Percentiles rank a stretch among this genome's conserved stretches.
Evolutionary conservation across 2,797 vertebrate genomes (phyloP).

Genomic region (Brotula barbata): DNA sequence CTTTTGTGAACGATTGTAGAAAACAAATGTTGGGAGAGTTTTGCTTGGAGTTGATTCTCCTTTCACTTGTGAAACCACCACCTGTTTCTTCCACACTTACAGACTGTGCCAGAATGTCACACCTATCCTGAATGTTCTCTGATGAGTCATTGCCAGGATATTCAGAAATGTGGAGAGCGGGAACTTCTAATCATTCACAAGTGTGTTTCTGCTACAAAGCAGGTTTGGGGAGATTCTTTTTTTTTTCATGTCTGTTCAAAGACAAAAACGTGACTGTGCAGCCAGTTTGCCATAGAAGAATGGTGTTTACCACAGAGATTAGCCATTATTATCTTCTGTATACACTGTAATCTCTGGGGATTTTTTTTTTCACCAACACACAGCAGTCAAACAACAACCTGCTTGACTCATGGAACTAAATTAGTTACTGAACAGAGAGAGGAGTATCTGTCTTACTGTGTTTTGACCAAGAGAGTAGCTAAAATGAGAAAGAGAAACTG

Average conservation of each 20-base stretch:
- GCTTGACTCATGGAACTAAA: conserved; percentile 3
- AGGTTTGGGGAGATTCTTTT: conserved; percentile 17
- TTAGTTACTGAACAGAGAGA: conserved; percentile 8
- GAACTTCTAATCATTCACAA: conserved; percentile 54
- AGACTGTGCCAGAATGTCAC: conserved; percentile 41
- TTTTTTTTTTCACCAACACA: neutral
- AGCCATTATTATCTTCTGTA: neutral
- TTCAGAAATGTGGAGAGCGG: conserved; percentile 28
- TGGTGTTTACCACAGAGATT: neutral
- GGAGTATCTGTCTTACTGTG: too few species aligned
- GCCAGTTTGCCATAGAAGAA: too few species aligned
- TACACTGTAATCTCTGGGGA: neutral
- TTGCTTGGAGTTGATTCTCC: neutral
- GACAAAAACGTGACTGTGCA: too few species aligned
- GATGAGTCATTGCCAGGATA: conserved; percentile 44
- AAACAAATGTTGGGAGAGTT: neutral
- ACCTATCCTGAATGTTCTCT: conserved; percentile 36
- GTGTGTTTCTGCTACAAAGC: conserved; percentile 5
- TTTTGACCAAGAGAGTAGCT: neutral
- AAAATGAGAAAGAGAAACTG: neutral
- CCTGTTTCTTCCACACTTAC: conserved; percentile 43
- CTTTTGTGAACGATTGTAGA: neutral
- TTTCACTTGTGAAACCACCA: conserved; percentile 22
- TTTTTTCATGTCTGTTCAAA: neutral
- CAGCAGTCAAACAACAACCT: neutral